These are phyloP conservation scores for Lycopodina hypogea DNA, from an alignment of 37 sponge, comb jelly and placozoan genomes.

Conservation along the genomic window DNA sequence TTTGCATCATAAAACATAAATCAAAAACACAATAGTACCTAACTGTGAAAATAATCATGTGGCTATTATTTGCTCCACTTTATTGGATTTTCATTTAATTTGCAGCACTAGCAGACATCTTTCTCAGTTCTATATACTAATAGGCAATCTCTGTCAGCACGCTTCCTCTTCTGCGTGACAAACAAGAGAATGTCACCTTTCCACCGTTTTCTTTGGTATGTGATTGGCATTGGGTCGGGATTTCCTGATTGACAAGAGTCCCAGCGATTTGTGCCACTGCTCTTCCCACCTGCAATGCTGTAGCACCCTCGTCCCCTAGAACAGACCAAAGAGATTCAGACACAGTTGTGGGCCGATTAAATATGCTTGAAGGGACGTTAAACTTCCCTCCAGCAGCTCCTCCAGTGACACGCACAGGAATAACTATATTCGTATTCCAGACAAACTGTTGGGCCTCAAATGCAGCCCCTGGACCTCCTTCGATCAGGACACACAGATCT, in stretches of 20 bases:
- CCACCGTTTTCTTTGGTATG: not conserved
- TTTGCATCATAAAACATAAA: too few relatives aligned
- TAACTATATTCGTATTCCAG: constrained; percentile 76
- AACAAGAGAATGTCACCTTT: too few relatives aligned
- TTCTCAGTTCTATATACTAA: too few relatives aligned
- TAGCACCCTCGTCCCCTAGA: constrained; percentile 43
- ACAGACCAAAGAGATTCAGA: constrained; percentile 63
- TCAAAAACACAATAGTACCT: too few relatives aligned
- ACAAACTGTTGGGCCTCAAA: constrained; percentile 83
- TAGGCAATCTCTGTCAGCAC: too few relatives aligned
- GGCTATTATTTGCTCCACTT: too few relatives aligned
- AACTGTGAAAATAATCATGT: too few relatives aligned
- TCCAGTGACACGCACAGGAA: constrained; percentile 76
- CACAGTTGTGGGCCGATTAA: constrained; percentile 51
- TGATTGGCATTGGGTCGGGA: not conserved
- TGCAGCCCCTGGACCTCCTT: constrained; percentile 89
- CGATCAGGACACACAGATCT: constrained; percentile 63
- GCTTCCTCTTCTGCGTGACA: too few relatives aligned
- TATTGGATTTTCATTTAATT: too few relatives aligned
- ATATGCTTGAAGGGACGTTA: constrained; percentile 49
- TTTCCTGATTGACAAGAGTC: constrained; percentile 1
- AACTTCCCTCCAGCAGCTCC: constrained; percentile 85
- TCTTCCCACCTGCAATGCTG: constrained; percentile 39
- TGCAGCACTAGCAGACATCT: too few relatives aligned
- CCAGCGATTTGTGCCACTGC: constrained; percentile 50